phyloP scores from a whole-genome alignment of 1,140 invertebrate genomes.

The Trichogramma pretiosum region DNA sequence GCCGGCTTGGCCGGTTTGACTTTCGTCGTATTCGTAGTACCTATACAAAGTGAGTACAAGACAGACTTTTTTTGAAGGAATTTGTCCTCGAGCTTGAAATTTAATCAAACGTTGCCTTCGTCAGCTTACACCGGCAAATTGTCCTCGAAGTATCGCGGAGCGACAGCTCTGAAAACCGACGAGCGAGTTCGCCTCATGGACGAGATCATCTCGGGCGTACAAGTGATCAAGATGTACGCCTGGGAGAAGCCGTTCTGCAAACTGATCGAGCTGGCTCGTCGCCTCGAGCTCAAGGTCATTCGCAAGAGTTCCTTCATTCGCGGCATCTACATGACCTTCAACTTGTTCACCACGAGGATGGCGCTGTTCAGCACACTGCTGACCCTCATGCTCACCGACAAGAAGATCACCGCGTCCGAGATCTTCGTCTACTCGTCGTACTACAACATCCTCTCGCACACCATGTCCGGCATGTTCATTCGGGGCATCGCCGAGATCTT shows the following conservation, averaged over 20 bases:
- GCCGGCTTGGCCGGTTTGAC: constrained; percentile 57
- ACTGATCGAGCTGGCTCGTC: constrained; percentile 48
- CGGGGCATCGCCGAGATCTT: constrained; percentile 53
- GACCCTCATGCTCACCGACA: constrained; percentile 46
- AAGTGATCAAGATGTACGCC: constrained; percentile 72
- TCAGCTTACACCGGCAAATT: constrained; percentile 56
- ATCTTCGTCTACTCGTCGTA: constrained; percentile 56
- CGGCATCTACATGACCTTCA: constrained; percentile 61
- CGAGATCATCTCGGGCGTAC: constrained; percentile 59
- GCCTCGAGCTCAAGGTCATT: constrained; percentile 52
- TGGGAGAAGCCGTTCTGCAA: constrained; percentile 63
- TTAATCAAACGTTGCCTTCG: no score
- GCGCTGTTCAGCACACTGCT: constrained; percentile 55
- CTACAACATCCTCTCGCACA: constrained; percentile 52
- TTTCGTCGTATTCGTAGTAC: constrained; percentile 58
- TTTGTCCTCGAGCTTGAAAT: no score
- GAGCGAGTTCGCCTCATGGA: constrained; percentile 66
- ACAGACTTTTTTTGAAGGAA: not conserved
- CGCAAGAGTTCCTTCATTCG: constrained; percentile 55
- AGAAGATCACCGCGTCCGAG: constrained; percentile 47
- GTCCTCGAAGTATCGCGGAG: constrained; percentile 50
- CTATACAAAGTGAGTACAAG: constrained; percentile 52
- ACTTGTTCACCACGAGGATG: constrained; percentile 56
- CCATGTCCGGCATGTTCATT: constrained; percentile 59
- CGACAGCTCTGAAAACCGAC: constrained; percentile 59